Base-by-base conservation (phyloP, 1,140 invertebrate species). In the Penaeus vannamei region DNA sequence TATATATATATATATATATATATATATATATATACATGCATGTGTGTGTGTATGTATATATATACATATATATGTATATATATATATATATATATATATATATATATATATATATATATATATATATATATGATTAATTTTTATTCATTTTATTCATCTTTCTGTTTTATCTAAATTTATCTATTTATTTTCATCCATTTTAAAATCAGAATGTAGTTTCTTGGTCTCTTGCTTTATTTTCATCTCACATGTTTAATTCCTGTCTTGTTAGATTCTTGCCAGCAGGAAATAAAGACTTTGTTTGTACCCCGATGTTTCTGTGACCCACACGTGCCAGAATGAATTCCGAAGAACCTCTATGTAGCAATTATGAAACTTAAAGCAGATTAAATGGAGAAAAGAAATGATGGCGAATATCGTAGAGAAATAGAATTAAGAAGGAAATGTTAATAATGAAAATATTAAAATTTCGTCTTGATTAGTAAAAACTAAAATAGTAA, bases 281-380 rank as follows among this genome's bases (percentile, higher is more conserved):
- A 81, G 80, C 59, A 80, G 85, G 79, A 86, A 86, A 86, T 86
- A 86, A 86, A 86, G 85, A 86, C 85, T 80, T 86, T 77, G 76
- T 86, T 80, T 86, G 46, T 64, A 66, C 29, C 7, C 19, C 20
- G 10, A 4, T 42, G 32, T 84, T 84, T 84, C n/a, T 23, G 4
- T 84, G 42, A 62, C 60, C 81, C 29, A 14, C 12, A 53, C 10
- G 1, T 53, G 53, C 17, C 14, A 53, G 53, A 53, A 17, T 17
- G 14, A 12, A 53, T 14, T 5, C 42, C 10, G 46, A 3, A 53
- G 46, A 53, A 53, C 46, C 1, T 42, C 8, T 1, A 42, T 2
- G 36, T 53, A 53, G 1, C 1, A 53, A 53, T 17, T 17, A 53
- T 17, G 53, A 14, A 53, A 0, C 17, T 17, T 53, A 2, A 12